Evolutionary conservation across 1,140 invertebrate genomes (phyloP).

Genomic region (Pomacea maculata): DNA sequence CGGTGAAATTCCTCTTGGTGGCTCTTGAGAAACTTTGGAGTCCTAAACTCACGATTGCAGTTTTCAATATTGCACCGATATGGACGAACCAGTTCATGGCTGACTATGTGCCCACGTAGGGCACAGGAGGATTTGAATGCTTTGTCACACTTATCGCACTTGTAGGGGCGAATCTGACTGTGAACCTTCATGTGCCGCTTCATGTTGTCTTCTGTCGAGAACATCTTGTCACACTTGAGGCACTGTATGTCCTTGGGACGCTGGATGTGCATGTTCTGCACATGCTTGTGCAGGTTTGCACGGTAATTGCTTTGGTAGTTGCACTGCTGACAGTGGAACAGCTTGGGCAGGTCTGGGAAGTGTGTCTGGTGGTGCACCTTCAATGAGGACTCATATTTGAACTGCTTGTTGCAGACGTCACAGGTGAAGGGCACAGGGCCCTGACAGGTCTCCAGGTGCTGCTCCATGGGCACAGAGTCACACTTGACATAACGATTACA

Average conservation of each 20-base stretch:
- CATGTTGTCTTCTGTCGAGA: conserved; percentile 59
- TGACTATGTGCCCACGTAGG: conserved; percentile 43
- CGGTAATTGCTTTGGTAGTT: conserved; percentile 54
- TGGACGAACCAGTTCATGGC: conserved; percentile 42
- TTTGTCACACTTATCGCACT: conserved; percentile 65
- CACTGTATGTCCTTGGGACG: conserved; percentile 44
- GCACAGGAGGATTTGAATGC: conserved; percentile 59
- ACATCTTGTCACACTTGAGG: conserved; percentile 53
- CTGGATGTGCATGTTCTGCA: conserved; percentile 50
- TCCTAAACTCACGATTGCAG: conserved; percentile 53
- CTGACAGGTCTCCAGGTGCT: conserved; percentile 52
- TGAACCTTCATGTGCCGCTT: conserved; percentile 63
- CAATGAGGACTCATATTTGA: conserved; percentile 57
- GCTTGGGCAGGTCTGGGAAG: conserved; percentile 47
- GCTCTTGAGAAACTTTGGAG: conserved; percentile 50
- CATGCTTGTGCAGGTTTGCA: conserved; percentile 57
- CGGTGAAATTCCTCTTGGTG: conserved; percentile 54
- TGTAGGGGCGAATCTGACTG: conserved; percentile 55
- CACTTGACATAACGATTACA: conserved; percentile 54
- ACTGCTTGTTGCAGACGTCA: conserved; percentile 55
- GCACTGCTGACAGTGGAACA: conserved; percentile 50
- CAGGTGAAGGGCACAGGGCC: conserved; percentile 53
- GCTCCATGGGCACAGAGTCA: conserved; percentile 46
- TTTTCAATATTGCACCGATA: conserved; percentile 53
- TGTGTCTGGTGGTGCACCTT: conserved; percentile 48